Percentiles rank a stretch among this genome's conserved stretches.
These are phyloP conservation scores for Harlomillsia oculata DNA, from an alignment of 1,140 invertebrate genomes.

Conservation along the genomic window DNA sequence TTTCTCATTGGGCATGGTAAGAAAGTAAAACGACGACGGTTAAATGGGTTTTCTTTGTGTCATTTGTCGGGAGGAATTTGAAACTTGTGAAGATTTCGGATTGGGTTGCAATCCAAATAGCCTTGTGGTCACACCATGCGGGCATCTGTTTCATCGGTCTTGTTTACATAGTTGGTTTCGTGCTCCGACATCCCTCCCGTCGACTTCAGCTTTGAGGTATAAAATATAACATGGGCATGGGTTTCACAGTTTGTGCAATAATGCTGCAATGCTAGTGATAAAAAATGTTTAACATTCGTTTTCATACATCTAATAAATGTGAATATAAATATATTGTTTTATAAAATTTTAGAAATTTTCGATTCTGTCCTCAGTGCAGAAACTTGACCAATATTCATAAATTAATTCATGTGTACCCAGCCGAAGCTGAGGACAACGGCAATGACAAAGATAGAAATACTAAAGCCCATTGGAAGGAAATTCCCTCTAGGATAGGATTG, in stretches of 20 bases:
- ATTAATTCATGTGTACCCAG: conserved; percentile 15
- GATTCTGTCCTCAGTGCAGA: conserved; percentile 15
- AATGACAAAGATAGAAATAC: neutral
- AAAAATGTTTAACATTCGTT: no score
- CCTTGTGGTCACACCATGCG: conserved; percentile 13
- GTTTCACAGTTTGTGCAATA: no score
- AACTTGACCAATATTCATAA: conserved; percentile 13
- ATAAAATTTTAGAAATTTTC: neutral
- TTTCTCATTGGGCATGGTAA: no score
- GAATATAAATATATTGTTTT: neutral
- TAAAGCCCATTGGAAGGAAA: neutral
- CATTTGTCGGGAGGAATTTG: conserved; percentile 17
- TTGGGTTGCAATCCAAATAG: conserved; percentile 1
- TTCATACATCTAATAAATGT: no score
- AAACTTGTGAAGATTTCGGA: neutral
- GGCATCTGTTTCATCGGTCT: conserved; percentile 13
- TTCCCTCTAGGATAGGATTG: no score
- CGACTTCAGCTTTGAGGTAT: no score
- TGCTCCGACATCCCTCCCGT: no score
- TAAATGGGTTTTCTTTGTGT: conserved; percentile 22
- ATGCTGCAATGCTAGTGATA: no score
- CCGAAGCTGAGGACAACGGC: neutral
- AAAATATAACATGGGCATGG: no score
- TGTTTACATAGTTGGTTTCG: conserved; percentile 15
- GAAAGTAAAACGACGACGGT: no score